These are phyloP conservation scores for Leptodirus hochenwartii DNA, from an alignment of 2,888 invertebrate species.

Conservation along the genomic window DNA sequence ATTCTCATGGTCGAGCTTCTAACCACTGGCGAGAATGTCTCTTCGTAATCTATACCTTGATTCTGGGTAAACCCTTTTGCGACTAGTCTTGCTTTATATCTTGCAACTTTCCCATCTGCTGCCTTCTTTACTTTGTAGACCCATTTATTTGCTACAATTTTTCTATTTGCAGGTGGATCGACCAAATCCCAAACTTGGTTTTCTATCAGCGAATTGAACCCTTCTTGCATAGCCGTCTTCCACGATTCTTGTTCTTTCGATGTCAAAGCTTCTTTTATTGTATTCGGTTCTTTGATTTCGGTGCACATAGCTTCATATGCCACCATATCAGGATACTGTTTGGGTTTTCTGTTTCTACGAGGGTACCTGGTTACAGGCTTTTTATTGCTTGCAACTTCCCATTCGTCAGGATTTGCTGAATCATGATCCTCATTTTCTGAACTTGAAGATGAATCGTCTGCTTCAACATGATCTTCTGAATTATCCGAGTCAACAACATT, in stretches of 20 bases:
- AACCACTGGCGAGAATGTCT: conserved; percentile 13
- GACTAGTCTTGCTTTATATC: conserved; percentile 10
- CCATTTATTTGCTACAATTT: conserved; percentile 7
- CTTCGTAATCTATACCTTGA: conserved; percentile 13
- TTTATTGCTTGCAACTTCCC: too few relatives aligned
- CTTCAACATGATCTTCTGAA: too few relatives aligned
- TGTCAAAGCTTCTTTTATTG: too few relatives aligned
- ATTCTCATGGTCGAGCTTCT: conserved; percentile 11
- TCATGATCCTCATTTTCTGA: too few relatives aligned
- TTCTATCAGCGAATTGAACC: conserved; percentile 11
- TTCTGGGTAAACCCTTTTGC: conserved; percentile 11
- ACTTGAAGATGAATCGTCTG: too few relatives aligned
- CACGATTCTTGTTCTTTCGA: conserved; percentile 10
- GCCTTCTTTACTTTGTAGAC: conserved; percentile 10
- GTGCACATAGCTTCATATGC: too few relatives aligned
- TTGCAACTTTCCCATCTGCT: conserved; percentile 4
- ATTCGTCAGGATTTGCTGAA: too few relatives aligned
- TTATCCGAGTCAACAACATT: too few relatives aligned
- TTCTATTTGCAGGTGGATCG: conserved; percentile 8
- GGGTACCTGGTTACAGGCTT: too few relatives aligned
- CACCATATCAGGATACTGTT: too few relatives aligned
- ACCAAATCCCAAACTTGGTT: conserved; percentile 12
- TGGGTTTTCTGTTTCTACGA: too few relatives aligned
- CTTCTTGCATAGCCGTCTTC: conserved; percentile 13
- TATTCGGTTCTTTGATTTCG: too few relatives aligned